Evolutionary conservation across 2,797 vertebrate genomes (phyloP).

Genomic region (Muscicapa striata): DNA sequence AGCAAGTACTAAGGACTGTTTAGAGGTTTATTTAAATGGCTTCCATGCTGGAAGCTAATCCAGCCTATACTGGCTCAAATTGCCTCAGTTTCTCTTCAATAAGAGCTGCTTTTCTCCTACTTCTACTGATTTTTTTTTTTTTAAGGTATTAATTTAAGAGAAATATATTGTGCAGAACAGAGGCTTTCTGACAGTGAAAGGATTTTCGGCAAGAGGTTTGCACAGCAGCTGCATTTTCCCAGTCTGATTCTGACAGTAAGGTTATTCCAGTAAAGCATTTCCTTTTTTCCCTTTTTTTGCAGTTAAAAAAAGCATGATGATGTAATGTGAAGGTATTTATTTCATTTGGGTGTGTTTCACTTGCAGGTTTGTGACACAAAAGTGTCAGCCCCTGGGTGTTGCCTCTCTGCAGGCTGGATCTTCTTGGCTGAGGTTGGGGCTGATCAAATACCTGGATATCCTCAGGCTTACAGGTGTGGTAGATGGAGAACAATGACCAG

Average conservation of each 20-base stretch:
- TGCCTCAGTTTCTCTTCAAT: not conserved
- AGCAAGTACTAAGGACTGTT: slow-evolving; percentile 47
- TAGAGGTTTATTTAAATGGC: slow-evolving; percentile 35
- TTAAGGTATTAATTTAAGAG: not conserved
- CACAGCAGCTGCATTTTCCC: not conserved
- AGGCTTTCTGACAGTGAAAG: not conserved
- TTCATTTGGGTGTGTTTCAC: slow-evolving; percentile 4
- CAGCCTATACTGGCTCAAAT: not conserved
- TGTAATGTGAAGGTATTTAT: not conserved
- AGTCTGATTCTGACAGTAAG: not conserved
- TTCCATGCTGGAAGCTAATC: not conserved
- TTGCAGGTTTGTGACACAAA: slow-evolving; percentile 21
- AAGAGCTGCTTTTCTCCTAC: not conserved
- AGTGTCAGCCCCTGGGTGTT: not conserved
- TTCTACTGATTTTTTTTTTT: not conserved
- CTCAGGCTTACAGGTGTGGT: slow-evolving; percentile 72
- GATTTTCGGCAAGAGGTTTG: not conserved
- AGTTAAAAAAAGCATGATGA: not conserved
- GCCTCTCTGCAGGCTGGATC: not conserved
- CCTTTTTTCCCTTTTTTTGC: not conserved
- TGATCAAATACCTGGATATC: slow-evolving; percentile 65
- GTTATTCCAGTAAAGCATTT: not conserved
- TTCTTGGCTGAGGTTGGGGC: slow-evolving; percentile 34
- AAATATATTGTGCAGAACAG: not conserved
- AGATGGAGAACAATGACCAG: slow-evolving; percentile 78